Evolutionary conservation across 64 coral and sea anemone genomes (phyloP).

Genomic region (Platygyra sinensis): DNA sequence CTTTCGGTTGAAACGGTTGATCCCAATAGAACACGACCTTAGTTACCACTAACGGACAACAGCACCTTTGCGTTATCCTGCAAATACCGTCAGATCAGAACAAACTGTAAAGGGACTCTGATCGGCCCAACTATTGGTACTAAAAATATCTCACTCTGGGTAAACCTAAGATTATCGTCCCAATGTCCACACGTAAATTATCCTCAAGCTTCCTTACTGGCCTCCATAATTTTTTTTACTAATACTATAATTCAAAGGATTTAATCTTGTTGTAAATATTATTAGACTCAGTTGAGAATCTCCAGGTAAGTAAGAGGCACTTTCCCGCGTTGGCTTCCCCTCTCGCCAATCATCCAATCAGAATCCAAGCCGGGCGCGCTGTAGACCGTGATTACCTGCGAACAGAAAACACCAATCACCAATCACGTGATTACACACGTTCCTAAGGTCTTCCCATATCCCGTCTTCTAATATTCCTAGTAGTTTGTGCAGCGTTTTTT

Average conservation of each 20-base stretch:
- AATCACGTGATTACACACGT: neutral
- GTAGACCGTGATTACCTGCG: conserved; percentile 88
- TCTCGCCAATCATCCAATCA: conserved; percentile 99
- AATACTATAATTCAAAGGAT: neutral
- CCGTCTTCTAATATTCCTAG: neutral
- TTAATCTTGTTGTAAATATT: neutral
- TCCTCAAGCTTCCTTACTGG: neutral
- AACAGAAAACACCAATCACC: neutral
- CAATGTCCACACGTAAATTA: neutral
- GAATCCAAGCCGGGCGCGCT: conserved; percentile 81
- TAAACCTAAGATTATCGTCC: neutral
- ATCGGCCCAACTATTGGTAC: no score
- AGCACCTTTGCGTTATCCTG: no score
- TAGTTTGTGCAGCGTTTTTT: no score
- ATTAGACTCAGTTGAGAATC: conserved; percentile 38
- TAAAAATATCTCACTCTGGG: no score
- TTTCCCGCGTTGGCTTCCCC: conserved; percentile 81
- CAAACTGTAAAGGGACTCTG: no score
- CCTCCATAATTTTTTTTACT: neutral
- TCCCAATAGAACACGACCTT: no score
- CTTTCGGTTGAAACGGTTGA: no score
- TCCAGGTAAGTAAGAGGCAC: conserved; percentile 94
- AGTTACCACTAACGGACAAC: no score
- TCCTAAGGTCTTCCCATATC: neutral
- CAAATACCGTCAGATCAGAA: no score